Evolutionary conservation across 2,113 vertebrate genomes (phyloP).

Genomic region (Mastomys natalensis): DNA sequence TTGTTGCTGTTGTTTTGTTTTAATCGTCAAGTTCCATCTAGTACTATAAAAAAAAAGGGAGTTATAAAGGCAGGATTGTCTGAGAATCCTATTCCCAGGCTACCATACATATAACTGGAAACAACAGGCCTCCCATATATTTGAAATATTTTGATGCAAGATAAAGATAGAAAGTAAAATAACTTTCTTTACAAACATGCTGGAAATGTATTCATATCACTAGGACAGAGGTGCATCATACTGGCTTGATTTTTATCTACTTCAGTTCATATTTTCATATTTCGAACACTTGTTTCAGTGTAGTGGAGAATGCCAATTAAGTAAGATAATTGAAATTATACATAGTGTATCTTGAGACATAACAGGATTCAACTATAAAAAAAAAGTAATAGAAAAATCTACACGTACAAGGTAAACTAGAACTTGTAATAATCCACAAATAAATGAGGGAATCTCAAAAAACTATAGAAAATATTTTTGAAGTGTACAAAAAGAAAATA

Average conservation of each 20-base stretch:
- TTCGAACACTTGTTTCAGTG: not conserved
- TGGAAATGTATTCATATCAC: not conserved
- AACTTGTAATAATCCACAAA: not conserved
- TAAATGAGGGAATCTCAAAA: not conserved
- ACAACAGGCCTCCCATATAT: not conserved
- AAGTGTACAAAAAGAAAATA: conserved; percentile 31
- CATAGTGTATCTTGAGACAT: not conserved
- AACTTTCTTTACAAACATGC: not conserved
- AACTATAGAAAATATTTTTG: not conserved
- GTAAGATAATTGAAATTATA: conserved; percentile 20
- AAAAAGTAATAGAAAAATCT: not conserved
- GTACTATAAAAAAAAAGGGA: not conserved
- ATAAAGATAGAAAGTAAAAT: not conserved
- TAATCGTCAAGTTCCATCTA: not conserved
- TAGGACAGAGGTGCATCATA: not conserved
- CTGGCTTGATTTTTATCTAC: not conserved
- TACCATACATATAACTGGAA: not conserved
- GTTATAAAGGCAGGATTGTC: not conserved
- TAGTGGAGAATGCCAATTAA: not conserved
- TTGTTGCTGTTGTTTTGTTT: not conserved
- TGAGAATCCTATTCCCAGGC: not conserved
- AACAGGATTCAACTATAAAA: conserved; percentile 30
- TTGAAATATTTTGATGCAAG: not conserved
- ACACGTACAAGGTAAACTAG: not conserved
- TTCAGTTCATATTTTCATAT: not conserved